These are phyloP conservation scores for Clarias fuscus DNA, from an alignment of 2,797 vertebrate species.

Conservation along the genomic window DNA sequence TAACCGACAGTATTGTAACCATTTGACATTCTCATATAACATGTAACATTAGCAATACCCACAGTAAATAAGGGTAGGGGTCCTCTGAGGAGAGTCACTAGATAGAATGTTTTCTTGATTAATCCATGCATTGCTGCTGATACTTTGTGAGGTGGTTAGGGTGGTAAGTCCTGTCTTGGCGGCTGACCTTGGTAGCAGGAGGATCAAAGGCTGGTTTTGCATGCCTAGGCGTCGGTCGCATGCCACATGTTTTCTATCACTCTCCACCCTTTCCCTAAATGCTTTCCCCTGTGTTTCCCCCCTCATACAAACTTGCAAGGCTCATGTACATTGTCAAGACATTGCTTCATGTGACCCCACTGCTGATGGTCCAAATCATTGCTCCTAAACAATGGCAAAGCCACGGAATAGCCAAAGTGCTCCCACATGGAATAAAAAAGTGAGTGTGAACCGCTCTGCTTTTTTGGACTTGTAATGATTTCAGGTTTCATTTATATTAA, in stretches of 20 bases:
- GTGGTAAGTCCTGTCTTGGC: constrained; percentile 30
- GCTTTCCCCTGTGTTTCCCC: constrained; percentile 65
- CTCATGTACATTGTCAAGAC: constrained; percentile 46
- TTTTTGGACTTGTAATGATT: constrained; percentile 25
- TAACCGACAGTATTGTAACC: background rate
- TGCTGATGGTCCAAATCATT: constrained; percentile 43
- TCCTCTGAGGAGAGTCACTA: constrained; percentile 19
- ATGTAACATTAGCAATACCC: constrained; percentile 24
- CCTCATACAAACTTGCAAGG: constrained; percentile 29
- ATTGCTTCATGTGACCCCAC: constrained; percentile 37
- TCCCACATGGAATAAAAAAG: constrained; percentile 41
- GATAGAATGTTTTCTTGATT: constrained; percentile 36
- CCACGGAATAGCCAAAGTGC: constrained; percentile 26
- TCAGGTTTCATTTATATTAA: constrained; percentile 29
- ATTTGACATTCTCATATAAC: constrained; percentile 34
- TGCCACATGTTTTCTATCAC: constrained; percentile 69
- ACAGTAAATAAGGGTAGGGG: constrained; percentile 26
- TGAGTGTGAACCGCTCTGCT: constrained; percentile 19
- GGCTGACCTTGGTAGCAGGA: constrained; percentile 59
- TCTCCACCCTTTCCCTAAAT: constrained; percentile 66
- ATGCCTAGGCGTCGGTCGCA: constrained; percentile 51
- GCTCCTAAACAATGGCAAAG: constrained; percentile 34
- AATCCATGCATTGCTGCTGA: constrained; percentile 27
- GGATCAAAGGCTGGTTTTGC: constrained; percentile 61
- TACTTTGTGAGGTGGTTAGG: constrained; percentile 33